Evolutionary conservation across 1,140 invertebrate genomes (phyloP), one percentile per base, ranked within the genome.

Genomic region (Neomicropteryx cornuta): DNA sequence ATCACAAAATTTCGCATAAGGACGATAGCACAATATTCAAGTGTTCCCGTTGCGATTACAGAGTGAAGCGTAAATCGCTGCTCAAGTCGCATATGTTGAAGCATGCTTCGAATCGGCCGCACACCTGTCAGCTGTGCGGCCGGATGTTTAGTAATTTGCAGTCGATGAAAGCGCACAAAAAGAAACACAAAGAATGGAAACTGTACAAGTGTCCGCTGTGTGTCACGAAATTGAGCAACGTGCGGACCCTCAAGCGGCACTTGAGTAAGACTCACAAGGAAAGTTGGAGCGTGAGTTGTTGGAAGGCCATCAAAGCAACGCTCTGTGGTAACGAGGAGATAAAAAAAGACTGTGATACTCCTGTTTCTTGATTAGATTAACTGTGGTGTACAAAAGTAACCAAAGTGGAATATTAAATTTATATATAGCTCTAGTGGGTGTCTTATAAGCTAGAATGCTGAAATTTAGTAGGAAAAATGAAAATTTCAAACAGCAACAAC

Each of bases 31-130:
- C 38, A 10, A 11, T 42, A 11, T 52, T 44, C 27, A 49, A 52
- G 44, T 63, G 60, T 45, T 38, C 54, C 19, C 20, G 51, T 16
- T 63, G 60, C 34, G 50, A 53, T 11, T 63, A 52, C 36, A 52
- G 42, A 32, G 31, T 43, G 10, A 17, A 6, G 4, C 8, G 6
- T 6, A 35, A 35, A 14, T 18, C 5, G 6, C 5, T n/a, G 17
- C 5, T 35, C 4, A 6, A 18, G 8, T 11, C 4, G 13, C 33
- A 35, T 20, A 14, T 6, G 18, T 11, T 8, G 5, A 6, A 35
- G 18, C 33, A 35, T 14, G 13, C 13, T 8, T 5, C 5, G 11
- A 8, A 35, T 14, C 19, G 22, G 17, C 33, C 33, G 5, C 10
- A 6, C 10, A 5, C 14, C 5, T 35, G 33, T 20, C 11, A 11